Evolutionary conservation across 2,797 vertebrate genomes (phyloP), one percentile per base, ranked within the genome.

Genomic region (Notoglanidium macrostoma): DNA sequence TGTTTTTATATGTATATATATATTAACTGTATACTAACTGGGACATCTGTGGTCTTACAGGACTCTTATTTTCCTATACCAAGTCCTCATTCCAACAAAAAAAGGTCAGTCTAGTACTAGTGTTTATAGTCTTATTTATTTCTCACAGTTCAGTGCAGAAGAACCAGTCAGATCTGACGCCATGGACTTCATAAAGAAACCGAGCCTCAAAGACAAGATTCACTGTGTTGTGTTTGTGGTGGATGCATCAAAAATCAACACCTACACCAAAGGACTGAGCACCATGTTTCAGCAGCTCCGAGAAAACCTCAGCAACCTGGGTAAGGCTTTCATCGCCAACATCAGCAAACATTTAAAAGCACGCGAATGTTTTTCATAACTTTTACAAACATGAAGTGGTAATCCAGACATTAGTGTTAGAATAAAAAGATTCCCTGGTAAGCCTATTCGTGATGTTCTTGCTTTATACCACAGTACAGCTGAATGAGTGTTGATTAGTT

Each of bases 181-280:
- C 0, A 29, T n/a, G 2, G 92, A 92, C 72, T 95, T 91, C 1
- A 81, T 93, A 82, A 94, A 92, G 90, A 92, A 74, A 49, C 95
- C 94, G 0, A 76, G 55, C 40, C 87, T 92, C 0, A 87, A 85
- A 78, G 92, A 95, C 17, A 93, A 92, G 86, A 91, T 96, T 86
- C 95, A 95, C 40, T 96, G 95, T 82, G 95, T 96, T 84, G 95
- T 79, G 11, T 96, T 95, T 86, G 93, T 96, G 44, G 70, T 96
- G 65, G 93, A 95, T 0, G 94, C 92, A 21, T 89, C 90, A 0
- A 92, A 94, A 87, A 59, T 96, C 19, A 0, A 3, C 57, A 85
- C 32, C 26, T 94, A 94, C 76, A 0, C 89, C 46, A 91, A 92
- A 91, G 84, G 89, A 87, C 89, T 94, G 68, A 78, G 67, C 55